Evolutionary conservation across 2,113 vertebrate genomes (phyloP), one percentile per base, ranked within the genome.

Genomic region (Alligator sinensis): DNA sequence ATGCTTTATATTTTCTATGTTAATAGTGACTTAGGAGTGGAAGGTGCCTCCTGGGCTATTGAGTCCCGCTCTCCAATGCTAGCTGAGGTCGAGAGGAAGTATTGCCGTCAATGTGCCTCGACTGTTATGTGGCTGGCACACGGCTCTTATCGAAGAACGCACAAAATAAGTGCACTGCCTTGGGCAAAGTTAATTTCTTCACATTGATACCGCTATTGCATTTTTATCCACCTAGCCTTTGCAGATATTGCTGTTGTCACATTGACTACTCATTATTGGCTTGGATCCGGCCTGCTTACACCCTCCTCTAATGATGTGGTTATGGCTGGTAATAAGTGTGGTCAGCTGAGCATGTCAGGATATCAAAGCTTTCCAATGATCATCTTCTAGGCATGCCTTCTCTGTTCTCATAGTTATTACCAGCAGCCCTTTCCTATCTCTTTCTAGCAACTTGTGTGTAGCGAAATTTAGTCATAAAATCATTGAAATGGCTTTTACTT

Each of bases 221-320:
- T 34, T 63, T 86, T 14, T 63, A 3, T 87, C 19, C 59, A 84
- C 13, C 22, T 19, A 74, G 58, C 66, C n/a, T 17, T 47, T 70
- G 78, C 61, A 63, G 27, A n/a, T 79, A 22, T 21, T 92, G 88
- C 70, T 77, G 77, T 78, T 93, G 88, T 90, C 76, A 61, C 57
- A 21, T 2, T 77, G 79, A 38, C 78, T 79, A 1, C 8, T 0
- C n/a, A 30, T 80, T 77, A 11, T 9, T 54, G 72, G 47, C 61
- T 55, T 55, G 66, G 27, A 28, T 0, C 1, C 68, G 70, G 66
- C 9, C 76, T 84, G 18, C 21, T 54, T 79, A n/a, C 60, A 6
- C 0, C 11, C 21, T 47, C 76, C 64, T 38, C 14, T 62, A 13
- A 47, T 25, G 15, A 38, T 16, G 14, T 38, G 15, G 59, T 24